Evolutionary conservation across 2,113 vertebrate genomes (phyloP).

Genomic region (Merops nubicus): DNA sequence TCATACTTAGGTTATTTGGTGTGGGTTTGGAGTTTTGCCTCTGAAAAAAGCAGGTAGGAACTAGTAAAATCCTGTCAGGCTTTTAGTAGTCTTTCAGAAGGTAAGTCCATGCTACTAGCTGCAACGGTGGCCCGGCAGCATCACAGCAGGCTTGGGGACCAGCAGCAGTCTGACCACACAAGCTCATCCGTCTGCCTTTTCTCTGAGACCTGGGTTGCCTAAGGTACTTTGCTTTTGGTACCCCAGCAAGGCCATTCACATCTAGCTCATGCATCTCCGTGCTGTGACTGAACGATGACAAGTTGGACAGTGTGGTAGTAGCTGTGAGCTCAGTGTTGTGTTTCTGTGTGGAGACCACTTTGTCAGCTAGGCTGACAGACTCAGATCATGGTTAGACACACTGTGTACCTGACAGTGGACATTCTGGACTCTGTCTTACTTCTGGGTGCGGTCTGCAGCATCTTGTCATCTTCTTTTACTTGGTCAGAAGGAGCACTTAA

Average conservation of each 20-base stretch:
- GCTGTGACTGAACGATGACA: too few relatives aligned
- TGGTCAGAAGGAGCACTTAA: not conserved
- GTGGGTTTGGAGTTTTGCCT: not conserved
- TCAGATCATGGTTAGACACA: not conserved
- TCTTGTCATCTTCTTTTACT: not conserved
- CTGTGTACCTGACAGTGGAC: not conserved
- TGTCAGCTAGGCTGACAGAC: not conserved
- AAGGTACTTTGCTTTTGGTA: not conserved
- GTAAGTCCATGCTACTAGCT: not conserved
- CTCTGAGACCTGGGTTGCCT: not conserved
- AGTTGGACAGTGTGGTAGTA: too few relatives aligned
- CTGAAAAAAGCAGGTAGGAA: not conserved
- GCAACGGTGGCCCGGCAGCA: not conserved
- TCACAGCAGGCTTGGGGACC: not conserved
- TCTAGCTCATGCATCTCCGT: fast-evolving
- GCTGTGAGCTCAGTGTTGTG: not conserved
- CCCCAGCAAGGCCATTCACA: fast-evolving
- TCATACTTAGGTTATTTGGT: not conserved
- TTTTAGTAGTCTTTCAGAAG: not conserved
- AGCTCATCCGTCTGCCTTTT: not conserved
- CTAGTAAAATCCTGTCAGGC: not conserved
- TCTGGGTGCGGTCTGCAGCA: not conserved
- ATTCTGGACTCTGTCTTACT: too few relatives aligned
- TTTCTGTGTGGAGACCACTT: not conserved
- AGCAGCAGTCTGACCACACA: not conserved